Conservation (phyloP, 1,140 invertebrate species). For the Trichogramma pretiosum region DNA sequence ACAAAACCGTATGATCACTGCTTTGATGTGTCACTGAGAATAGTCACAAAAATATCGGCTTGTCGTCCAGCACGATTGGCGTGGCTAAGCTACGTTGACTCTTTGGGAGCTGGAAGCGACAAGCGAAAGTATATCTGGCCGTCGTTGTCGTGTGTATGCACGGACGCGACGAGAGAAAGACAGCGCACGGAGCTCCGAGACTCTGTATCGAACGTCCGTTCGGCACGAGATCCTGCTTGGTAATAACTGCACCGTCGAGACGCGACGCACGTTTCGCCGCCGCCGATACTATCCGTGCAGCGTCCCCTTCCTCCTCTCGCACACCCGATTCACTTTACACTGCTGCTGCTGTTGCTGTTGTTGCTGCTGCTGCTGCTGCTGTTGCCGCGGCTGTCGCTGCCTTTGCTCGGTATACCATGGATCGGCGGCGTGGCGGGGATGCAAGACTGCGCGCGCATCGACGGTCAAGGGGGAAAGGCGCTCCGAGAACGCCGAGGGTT, state of each 20-base stretch:
- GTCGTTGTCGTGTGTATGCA: too few species aligned
- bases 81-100: too few species aligned
- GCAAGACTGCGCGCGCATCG: constrained; percentile 9
- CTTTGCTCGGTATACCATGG: background rate
- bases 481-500: constrained; percentile 19
- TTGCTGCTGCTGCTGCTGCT: background rate
- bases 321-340: background rate
- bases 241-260: constrained; percentile 39
- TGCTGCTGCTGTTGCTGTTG: constrained; percentile 3
- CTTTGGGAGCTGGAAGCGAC: too few species aligned
- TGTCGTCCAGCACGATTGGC: too few species aligned
- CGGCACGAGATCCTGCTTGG: constrained; percentile 43
- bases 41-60: too few species aligned
- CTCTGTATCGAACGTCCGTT: too few species aligned
- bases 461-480: constrained; percentile 7
- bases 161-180: constrained; percentile 28
- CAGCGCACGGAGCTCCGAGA: too few species aligned
- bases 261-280: constrained; percentile 8
- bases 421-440: constrained; percentile 9
- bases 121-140: too few species aligned
- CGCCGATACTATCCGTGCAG: too few species aligned
- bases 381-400: background rate
- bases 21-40: too few species aligned
- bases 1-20: too few species aligned
- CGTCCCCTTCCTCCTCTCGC: too few species aligned